Evolutionary conservation across 2,113 vertebrate genomes (phyloP).

Genomic region (Narcine bancroftii): DNA sequence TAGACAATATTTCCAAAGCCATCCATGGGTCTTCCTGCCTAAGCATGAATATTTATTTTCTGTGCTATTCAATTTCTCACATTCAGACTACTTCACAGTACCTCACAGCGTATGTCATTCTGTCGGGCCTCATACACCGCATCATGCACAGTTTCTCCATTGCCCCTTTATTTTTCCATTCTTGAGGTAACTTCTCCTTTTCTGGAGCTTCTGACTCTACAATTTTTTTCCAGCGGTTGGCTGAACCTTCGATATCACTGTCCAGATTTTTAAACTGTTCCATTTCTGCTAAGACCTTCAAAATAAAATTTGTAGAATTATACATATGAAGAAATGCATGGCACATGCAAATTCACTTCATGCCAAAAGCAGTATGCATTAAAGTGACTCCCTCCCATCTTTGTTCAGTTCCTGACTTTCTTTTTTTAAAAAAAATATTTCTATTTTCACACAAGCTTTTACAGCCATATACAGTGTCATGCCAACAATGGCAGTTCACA

Average conservation of each 20-base stretch:
- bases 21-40: background rate
- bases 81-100: conserved; percentile 38
- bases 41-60: background rate
- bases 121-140: conserved; percentile 58
- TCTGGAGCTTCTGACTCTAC: conserved; percentile 59
- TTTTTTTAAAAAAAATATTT: too few species aligned
- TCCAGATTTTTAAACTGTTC: conserved; percentile 62
- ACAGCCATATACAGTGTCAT: too few species aligned
- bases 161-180: conserved; percentile 59
- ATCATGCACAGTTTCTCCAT: conserved; percentile 65
- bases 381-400: too few species aligned
- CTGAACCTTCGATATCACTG: conserved; percentile 55
- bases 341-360: background rate
- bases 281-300: conserved; percentile 58
- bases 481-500: too few species aligned
- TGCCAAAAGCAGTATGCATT: too few species aligned
- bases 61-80: background rate
- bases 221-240: conserved; percentile 62
- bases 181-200: conserved; percentile 59
- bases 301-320: background rate
- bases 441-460: too few species aligned
- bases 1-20: background rate
- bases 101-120: conserved; percentile 63
- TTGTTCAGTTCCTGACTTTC: too few species aligned
- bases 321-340: background rate